Conservation (phyloP, 2,888 invertebrate species). For the Spatulosminthurus flaviceps region DNA sequence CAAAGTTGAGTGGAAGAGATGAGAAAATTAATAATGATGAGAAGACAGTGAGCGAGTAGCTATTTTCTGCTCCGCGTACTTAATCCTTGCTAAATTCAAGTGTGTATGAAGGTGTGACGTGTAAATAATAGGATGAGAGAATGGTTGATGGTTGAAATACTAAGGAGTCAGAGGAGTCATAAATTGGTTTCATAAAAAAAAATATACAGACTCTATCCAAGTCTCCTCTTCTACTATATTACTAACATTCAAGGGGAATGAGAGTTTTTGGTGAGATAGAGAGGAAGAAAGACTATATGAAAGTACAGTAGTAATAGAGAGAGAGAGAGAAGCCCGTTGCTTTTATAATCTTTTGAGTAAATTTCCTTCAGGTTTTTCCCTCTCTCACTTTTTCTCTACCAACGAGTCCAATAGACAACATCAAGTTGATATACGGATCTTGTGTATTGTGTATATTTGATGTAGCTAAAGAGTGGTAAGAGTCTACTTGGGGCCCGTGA, state of each 20-base stretch:
- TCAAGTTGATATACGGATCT: slow-evolving; percentile 53
- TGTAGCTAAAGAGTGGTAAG: slow-evolving; percentile 58
- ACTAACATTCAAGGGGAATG: too few relatives aligned
- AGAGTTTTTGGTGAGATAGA: too few relatives aligned
- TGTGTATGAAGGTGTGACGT: slow-evolving; percentile 52
- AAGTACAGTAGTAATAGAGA: slow-evolving; percentile 19
- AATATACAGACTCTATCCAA: background rate
- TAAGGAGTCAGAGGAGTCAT: slow-evolving; percentile 28
- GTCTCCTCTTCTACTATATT: too few relatives aligned
- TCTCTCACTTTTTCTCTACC: background rate
- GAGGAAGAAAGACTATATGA: slow-evolving; percentile 1
- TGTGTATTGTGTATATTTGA: slow-evolving; percentile 58
- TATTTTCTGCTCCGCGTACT: slow-evolving; percentile 5
- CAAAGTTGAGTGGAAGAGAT: slow-evolving; percentile 51
- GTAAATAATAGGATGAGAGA: slow-evolving; percentile 49
- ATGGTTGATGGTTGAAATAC: slow-evolving; percentile 39
- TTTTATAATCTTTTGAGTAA: background rate
- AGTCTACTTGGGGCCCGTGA: slow-evolving; percentile 55
- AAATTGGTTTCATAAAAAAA: slow-evolving; percentile 42
- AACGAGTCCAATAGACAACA: slow-evolving; percentile 26
- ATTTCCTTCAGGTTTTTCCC: slow-evolving; percentile 8
- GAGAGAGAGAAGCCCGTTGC: too few relatives aligned
- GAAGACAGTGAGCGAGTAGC: slow-evolving; percentile 41
- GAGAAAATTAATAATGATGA: slow-evolving; percentile 54
- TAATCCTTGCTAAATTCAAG: slow-evolving; percentile 23